Evolutionary conservation across 2,888 invertebrate genomes (phyloP), one percentile per base, ranked within the genome.

Genomic region (Agriotes lineatus): DNA sequence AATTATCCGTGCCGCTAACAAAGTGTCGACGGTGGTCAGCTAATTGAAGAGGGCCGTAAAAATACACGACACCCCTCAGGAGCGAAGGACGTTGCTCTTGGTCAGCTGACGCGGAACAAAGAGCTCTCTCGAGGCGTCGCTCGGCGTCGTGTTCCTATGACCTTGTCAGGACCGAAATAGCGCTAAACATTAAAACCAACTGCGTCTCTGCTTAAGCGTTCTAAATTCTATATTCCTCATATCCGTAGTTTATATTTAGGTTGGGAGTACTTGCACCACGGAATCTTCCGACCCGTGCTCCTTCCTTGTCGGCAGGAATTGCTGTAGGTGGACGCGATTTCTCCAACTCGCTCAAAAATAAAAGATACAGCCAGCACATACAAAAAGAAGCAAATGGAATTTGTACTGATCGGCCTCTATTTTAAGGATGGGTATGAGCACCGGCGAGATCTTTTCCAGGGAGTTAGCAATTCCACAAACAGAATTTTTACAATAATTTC

Each of bases 111-210:
- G 56, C 58, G 61, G 60, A 73, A 71, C 68, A 73, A 73, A 73
- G 66, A 68, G 58, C 59, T 42, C 59, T 58, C 48, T 22, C 44
- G 48, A 58, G 56, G 54, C 65, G 54, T 63, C 61, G 57, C 48
- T 69, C 64, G 61, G 67, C 71, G 69, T 70, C 22, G 25, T 67
- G 56, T 61, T 52, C 37, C 52, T 71, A 66, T 72, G 69, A 72
- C 74, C 75, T 75, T 75, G 73, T 69, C 66, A 62, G 60, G 59
- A 64, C 70, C 25, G 67, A 75, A 75, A 75, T 75, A 75, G 69
- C 57, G 50, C 35, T 68, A 68, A 74, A 73, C 65, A 69, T 72
- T 71, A 73, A 69, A 71, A 62, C 56, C 60, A 73, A 75, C 70
- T 75, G 67, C 73, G 74, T 70, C 70, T 74, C 62, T 67, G 59